phyloP scores from a whole-genome alignment of 2,888 invertebrate genomes.

The Hirudinaria manillensis region DNA sequence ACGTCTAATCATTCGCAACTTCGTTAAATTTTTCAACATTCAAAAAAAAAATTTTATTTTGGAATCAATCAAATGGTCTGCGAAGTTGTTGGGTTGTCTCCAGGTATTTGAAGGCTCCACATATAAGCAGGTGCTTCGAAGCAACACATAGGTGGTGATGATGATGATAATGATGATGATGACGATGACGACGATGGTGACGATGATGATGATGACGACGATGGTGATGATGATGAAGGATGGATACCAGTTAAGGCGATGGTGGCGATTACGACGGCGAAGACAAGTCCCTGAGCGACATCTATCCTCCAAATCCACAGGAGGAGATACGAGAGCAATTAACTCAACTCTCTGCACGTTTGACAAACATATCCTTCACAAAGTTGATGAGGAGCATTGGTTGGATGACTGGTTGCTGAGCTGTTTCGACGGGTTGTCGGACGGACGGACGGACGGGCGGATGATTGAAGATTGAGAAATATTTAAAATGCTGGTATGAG shows the following conservation, averaged over 20 bases:
- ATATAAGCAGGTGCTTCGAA: no score
- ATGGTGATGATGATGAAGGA: slow-evolving; percentile 27
- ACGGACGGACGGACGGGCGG: not conserved
- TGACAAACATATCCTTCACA: no score
- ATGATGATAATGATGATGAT: slow-evolving; percentile 17
- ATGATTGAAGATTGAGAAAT: not conserved
- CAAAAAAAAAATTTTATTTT: not conserved
- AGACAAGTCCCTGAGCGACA: not conserved
- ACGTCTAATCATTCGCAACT: no score
- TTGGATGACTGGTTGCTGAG: not conserved
- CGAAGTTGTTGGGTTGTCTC: no score
- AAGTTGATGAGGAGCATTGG: not conserved
- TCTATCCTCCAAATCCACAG: no score
- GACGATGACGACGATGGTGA: slow-evolving; percentile 26
- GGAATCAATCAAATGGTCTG: not conserved
- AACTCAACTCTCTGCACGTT: no score
- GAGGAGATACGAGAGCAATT: no score
- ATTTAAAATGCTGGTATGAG: no score
- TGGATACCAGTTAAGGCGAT: not conserved
- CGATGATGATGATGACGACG: slow-evolving; percentile 28
- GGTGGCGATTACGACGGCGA: not conserved
- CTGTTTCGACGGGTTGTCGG: not conserved
- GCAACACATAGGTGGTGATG: slow-evolving; percentile 15
- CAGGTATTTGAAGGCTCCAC: no score
- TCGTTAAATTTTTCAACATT: not conserved